Evolutionary conservation across 2,888 invertebrate genomes (phyloP), one percentile per base, ranked within the genome.

Genomic region (Parochlus steinenii): DNA sequence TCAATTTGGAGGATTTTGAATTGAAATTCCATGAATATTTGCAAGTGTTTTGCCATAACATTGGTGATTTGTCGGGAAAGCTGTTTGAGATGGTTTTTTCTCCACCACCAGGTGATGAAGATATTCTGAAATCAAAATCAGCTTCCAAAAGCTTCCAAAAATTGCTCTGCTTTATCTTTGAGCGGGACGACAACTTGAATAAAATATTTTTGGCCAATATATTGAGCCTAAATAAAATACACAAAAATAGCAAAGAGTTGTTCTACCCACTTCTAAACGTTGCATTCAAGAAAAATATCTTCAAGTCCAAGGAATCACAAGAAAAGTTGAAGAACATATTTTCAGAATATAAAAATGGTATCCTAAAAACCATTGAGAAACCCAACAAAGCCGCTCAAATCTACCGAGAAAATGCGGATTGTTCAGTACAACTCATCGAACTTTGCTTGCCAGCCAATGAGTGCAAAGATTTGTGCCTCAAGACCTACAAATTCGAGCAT

Each of bases 361-460:
- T 82, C 22, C 51, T 61, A 32, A 71, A 72, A 52, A 61, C 69
- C 40, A 54, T 77, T 26, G 70, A 73, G 46, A 76, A 75, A 47
- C 77, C 76, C 1, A 71, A 73, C 41, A 77, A 77, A 56, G 70
- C 69, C 4, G 71, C 72, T 1, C 68, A 69, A 43, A 67, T 75
- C 33, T 73, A 75, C 43, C 56, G 67, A 27, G 64, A 67, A 37
- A 67, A 73, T 49, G 62, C 67, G 38, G 51, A 58, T 34, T 66
- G 71, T n/a, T 62, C 75, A 17, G 57, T 59, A 6, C 63, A 64
- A 43, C 50, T 81, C 29, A 64, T 79, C 24, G 53, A 69, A 1
- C 60, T 62, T 43, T 71, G 67, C 46, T 69, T 74, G 68, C 62
- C 65, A 1, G 41, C 56, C 8, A 59, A 65, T 11, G 69, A 68